These are phyloP conservation scores for Macrosteles quadrilineatus DNA, from an alignment of 1,140 invertebrate species.

Conservation along the genomic window DNA sequence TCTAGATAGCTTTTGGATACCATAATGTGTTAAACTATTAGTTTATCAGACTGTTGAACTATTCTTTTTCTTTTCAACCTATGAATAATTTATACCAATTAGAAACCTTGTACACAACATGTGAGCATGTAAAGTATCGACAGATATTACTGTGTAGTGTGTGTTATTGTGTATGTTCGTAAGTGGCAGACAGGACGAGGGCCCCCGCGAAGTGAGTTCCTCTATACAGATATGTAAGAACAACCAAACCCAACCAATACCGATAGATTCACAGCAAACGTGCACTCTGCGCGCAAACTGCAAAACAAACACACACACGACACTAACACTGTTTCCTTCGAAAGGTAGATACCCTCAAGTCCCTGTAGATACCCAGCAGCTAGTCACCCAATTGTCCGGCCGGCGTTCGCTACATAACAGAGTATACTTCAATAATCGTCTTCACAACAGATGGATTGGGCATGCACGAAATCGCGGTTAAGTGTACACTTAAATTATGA, in stretches of 20 bases:
- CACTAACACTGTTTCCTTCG: conserved; percentile 25
- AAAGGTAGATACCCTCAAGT: conserved; percentile 24
- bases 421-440: not conserved
- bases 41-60: too few species aligned
- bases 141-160: too few species aligned
- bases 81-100: too few species aligned
- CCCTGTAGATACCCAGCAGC: conserved; percentile 2
- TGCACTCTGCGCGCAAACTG: conserved; percentile 29
- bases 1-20: too few species aligned
- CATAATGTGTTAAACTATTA: too few species aligned
- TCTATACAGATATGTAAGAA: conserved; percentile 28
- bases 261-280: conserved; percentile 35
- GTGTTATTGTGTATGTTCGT: too few species aligned
- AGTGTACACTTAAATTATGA: too few species aligned
- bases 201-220: not conserved
- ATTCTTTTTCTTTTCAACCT: too few species aligned
- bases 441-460: not conserved
- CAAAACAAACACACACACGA: conserved; percentile 36
- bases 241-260: conserved; percentile 38
- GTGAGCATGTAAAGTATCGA: too few species aligned
- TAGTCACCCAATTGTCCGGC: not conserved
- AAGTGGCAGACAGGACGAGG: too few species aligned
- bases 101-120: too few species aligned
- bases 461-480: not conserved
- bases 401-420: not conserved